Percentiles rank a stretch among this genome's conserved stretches.
These are phyloP conservation scores for Nematopogon swammerdamellus DNA, from an alignment of 2,888 invertebrate genomes.

Conservation along the genomic window DNA sequence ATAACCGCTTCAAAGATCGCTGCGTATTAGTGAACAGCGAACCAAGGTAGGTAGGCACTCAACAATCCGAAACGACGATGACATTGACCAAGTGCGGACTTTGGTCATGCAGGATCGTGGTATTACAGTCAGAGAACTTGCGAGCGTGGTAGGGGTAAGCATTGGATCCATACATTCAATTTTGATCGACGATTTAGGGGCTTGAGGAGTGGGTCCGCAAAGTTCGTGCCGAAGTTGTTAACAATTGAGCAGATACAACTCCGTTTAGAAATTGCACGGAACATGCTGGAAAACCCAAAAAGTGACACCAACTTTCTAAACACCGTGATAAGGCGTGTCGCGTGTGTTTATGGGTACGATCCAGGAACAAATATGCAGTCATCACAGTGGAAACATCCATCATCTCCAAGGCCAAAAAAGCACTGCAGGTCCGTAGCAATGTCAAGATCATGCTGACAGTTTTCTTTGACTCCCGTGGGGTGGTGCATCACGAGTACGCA, in stretches of 20 bases:
- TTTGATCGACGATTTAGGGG: not conserved
- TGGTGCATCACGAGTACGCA: no score
- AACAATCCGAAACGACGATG: not conserved
- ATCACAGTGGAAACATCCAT: no score
- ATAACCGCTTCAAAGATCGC: no score
- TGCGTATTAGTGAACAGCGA: no score
- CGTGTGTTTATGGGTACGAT: no score
- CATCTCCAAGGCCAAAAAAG: no score
- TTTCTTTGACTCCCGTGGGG: no score
- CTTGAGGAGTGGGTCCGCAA: not conserved
- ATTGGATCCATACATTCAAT: not conserved
- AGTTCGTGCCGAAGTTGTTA: not conserved
- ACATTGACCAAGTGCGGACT: not conserved
- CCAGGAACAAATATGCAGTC: no score
- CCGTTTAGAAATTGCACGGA: not conserved
- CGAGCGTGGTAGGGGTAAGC: not conserved
- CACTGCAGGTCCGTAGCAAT: no score
- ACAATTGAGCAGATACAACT: not conserved
- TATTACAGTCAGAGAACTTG: not conserved
- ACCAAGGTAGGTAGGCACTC: not conserved
- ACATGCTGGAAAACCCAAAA: not conserved
- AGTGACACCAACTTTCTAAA: not conserved
- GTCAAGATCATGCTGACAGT: no score
- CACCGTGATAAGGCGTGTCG: no score
- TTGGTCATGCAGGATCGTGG: not conserved